Evolutionary conservation across 1,140 invertebrate genomes (phyloP), one percentile per base, ranked within the genome.

Genomic region (Chelonus insularis): DNA sequence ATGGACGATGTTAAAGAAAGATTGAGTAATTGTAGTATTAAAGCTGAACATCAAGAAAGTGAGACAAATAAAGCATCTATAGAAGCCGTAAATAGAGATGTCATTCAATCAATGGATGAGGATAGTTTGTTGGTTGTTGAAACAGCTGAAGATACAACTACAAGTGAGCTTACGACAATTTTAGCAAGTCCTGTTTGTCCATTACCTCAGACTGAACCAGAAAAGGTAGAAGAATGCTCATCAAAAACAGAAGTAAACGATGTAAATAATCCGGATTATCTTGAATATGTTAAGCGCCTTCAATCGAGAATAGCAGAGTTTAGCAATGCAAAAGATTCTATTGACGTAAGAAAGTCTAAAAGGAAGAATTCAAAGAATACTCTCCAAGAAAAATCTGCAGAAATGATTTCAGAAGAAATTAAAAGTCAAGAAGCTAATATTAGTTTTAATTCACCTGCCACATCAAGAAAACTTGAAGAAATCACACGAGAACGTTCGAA

Each of bases 281-380:
- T 86, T 47, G 86, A 88, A 60, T 89, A 89, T 65, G 87, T 89
- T 1, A 85, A 88, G 62, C 77, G 86, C 18, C 70, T 91, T 20
- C 86, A 90, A 70, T 88, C 86, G 20, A 84, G 88, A 70, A 87
- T 89, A 45, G 85, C 88, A 2, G 88, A 90, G 64, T 91, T 91
- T 60, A 86, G 86, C 47, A 90, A 88, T 68, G 86, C 83, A 1
- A 84, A 86, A 68, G 88, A 90, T 72, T 89, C 88, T 0, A 86
- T 90, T 23, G 89, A 90, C 70, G 78, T 89, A 0, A 78, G 86
- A 57, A 90, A 89, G 70, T 86, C 87, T 1, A 81, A 85, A 41
- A 76, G 86, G 23, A 87, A 85, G 65, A 86, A 81, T 48, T 84
- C 82, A 1, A 85, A 85, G 63, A 74, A 71, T 6, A 45, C 59